These are phyloP conservation scores for Ptychodera flava DNA, from an alignment of 35 echinoderm and acorn worm species.

Conservation along the genomic window DNA sequence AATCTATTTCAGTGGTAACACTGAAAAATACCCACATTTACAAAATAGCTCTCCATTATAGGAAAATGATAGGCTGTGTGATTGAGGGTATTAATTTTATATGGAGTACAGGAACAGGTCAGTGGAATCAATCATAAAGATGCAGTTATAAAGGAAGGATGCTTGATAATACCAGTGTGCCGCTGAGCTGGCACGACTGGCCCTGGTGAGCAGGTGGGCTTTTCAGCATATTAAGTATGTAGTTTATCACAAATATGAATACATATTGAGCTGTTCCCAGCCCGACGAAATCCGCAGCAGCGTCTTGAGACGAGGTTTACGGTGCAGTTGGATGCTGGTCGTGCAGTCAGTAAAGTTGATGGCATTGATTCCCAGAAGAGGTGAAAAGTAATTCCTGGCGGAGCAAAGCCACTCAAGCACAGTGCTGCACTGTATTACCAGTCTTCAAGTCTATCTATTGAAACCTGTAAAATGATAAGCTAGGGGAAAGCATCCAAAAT, in stretches of 20 bases:
- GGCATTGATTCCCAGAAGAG: background rate
- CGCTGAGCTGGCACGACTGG: background rate
- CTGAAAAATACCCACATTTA: background rate
- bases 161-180: background rate
- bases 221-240: background rate
- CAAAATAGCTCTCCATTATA: background rate
- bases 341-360: background rate
- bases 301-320: background rate
- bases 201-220: background rate
- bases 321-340: background rate
- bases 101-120: background rate
- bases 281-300: background rate
- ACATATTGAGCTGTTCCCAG: background rate
- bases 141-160: background rate
- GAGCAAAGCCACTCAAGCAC: too few species aligned
- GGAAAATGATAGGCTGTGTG: background rate
- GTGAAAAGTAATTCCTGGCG: too few species aligned
- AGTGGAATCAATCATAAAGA: background rate
- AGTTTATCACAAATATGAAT: conserved; percentile 2
- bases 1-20: background rate
- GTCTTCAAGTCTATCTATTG: too few species aligned
- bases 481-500: background rate
- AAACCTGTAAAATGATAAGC: too few species aligned
- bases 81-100: background rate
- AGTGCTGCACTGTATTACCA: too few species aligned